A percentile compares a stretch with the other conserved stretches of the same genome.
These are phyloP conservation scores for Vimba vimba DNA, from an alignment of 2,113 vertebrate genomes.

Conservation along the genomic window DNA sequence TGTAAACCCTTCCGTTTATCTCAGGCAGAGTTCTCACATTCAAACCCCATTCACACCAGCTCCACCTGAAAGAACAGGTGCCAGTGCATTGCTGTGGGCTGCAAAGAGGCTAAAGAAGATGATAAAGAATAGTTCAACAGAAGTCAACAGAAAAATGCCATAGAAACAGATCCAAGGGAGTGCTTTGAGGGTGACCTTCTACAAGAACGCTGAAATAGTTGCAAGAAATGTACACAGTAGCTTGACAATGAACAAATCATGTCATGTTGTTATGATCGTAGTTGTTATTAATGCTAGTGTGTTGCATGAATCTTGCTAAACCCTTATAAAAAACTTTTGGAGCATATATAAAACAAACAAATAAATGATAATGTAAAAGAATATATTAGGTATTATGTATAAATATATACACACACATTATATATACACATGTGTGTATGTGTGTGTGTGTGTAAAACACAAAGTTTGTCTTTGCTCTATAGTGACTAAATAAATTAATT, in stretches of 20 bases:
- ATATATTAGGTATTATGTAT: background rate
- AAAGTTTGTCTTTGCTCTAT: background rate
- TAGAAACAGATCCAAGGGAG: background rate
- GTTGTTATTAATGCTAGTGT: background rate
- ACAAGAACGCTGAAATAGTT: background rate
- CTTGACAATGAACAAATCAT: slow-evolving; percentile 1
- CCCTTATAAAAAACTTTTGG: background rate
- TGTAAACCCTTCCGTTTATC: slow-evolving; percentile 67
- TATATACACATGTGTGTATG: no score
- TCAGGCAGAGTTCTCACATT: slow-evolving; percentile 16
- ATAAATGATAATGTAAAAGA: background rate
- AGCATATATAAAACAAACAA: background rate
- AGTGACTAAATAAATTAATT: background rate
- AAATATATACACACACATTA: no score
- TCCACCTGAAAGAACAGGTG: slow-evolving; percentile 15
- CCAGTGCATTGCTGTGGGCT: background rate
- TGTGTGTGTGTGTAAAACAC: no score
- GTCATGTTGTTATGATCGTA: background rate
- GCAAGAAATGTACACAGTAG: background rate
- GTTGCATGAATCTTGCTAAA: background rate
- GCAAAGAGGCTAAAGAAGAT: slow-evolving; percentile 8
- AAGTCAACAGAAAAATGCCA: background rate
- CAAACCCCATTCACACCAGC: slow-evolving; percentile 3
- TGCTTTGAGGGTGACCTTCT: slow-evolving; percentile 5
- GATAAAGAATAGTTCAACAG: slow-evolving; percentile 17